These are phyloP conservation scores for Cyanoderma ruficeps DNA, from an alignment of 2,113 vertebrate genomes.

Conservation along the genomic window DNA sequence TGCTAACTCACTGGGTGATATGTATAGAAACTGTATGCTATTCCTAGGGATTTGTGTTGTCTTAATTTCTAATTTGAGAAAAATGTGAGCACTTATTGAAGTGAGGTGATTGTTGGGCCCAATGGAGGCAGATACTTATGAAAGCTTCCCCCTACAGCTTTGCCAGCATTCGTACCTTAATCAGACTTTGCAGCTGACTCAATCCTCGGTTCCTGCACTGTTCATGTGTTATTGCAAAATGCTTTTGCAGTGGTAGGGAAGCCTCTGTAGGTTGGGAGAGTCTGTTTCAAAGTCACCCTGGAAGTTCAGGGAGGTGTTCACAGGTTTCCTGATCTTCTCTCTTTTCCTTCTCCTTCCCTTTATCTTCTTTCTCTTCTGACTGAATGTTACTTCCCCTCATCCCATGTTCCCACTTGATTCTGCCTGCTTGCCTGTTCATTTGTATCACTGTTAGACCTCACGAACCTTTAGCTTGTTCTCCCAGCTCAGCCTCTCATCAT, in stretches of 20 bases:
- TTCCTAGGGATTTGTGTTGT: conserved; percentile 29
- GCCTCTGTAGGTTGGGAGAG: background rate
- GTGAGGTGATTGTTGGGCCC: background rate
- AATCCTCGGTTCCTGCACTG: background rate
- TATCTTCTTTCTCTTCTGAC: background rate
- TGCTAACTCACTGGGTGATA: conserved; percentile 32
- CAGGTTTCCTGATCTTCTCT: background rate
- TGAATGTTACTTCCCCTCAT: background rate
- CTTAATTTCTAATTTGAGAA: conserved; percentile 51
- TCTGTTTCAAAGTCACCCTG: background rate
- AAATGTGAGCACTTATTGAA: background rate
- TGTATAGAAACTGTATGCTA: conserved; percentile 38
- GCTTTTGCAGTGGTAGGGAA: background rate
- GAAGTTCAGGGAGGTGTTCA: background rate
- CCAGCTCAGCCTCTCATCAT: background rate
- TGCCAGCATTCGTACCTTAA: background rate
- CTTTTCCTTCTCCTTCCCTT: background rate
- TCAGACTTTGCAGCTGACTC: background rate
- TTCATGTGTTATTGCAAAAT: background rate
- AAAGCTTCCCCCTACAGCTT: background rate
- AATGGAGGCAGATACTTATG: background rate
- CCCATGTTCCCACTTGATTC: background rate
- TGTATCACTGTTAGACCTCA: background rate
- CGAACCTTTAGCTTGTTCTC: background rate
- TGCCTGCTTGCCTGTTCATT: background rate